Conservation (phyloP, 1,140 invertebrate genomes). For the Platorchestia sp. region DNA sequence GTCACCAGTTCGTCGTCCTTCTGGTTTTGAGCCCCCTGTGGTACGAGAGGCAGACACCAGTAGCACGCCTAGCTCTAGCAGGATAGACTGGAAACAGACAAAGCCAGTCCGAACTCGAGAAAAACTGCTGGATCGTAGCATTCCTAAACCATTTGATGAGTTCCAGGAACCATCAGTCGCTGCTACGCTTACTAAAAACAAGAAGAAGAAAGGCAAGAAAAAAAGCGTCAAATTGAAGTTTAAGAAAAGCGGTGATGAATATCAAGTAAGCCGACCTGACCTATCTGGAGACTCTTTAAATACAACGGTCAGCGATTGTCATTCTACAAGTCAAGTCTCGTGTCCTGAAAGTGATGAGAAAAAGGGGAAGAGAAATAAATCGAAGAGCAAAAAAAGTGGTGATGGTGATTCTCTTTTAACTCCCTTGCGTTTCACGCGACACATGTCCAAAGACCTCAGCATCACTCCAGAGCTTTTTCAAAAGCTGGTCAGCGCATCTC, state of each 20-base stretch:
- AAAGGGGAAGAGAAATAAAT: background rate
- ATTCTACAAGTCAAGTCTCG: background rate
- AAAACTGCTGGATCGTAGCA: background rate
- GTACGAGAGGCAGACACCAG: background rate
- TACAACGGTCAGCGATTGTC: conserved; percentile 19
- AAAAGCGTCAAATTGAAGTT: conserved; percentile 20
- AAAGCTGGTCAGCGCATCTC: conserved; percentile 17
- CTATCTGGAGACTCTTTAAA: conserved; percentile 6
- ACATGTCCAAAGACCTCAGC: conserved; percentile 46
- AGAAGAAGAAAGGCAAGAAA: conserved; percentile 28
- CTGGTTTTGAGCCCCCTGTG: background rate
- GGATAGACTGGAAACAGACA: conserved; percentile 23
- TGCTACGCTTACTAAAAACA: background rate
- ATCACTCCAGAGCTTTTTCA: conserved; percentile 34
- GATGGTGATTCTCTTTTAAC: background rate
- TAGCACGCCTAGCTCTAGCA: background rate
- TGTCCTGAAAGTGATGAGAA: background rate
- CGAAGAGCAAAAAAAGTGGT: background rate
- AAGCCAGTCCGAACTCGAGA: conserved; percentile 36
- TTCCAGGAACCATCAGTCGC: background rate
- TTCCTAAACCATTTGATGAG: background rate
- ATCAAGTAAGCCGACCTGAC: background rate
- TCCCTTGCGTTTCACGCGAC: conserved; percentile 22
- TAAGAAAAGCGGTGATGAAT: conserved; percentile 20
- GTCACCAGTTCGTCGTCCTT: conserved; percentile 8